Evolutionary conservation across 2,113 vertebrate species (phyloP), one percentile per base, ranked within the genome.

Genomic region (Numenius arquata): DNA sequence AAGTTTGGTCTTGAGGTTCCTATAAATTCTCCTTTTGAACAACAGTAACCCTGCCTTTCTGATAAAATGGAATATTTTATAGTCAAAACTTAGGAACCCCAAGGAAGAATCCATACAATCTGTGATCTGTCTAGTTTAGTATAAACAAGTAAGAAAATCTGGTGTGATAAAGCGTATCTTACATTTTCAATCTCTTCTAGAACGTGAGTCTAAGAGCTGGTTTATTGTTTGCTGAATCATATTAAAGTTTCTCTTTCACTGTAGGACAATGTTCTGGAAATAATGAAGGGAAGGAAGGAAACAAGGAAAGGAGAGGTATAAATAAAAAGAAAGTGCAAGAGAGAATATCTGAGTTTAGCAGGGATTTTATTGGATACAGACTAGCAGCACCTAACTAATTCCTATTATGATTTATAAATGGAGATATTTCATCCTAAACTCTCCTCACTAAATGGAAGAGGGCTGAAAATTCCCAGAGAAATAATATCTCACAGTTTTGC

Each of bases 1-100:
- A 85, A 80, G 23, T 93, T 89, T 94, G 91, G 92, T 80, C 89
- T 96, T 95, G 80, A 88, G 52, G 9, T 85, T 94, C 40, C 62
- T 74, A 58, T 81, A 45, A 96, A 45, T 55, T 92, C 70, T 88
- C 12, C 73, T 88, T 91, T 58, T 88, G 71, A 65, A 66, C 18
- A 59, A 85, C 8, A 76, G 59, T 36, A 48, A 74, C 9, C n/a
- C 11, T 18, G 9, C n/a, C 68, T 87, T 95, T 96, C 63, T 93
- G 40, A 74, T 61, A 75, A 75, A 47, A 72, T 15, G 21, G 15
- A 87, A 26, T 80, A 41, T 59, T 91, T 65, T 79, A 5, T 5
- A 50, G 23, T 66, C 11, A 61, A 70, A 89, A 77, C 2, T 58
- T 32, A 53, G 7, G 15, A 77, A 53, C 43, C 9, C 76, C 41